These are phyloP conservation scores for Fistularia commersonii DNA, from an alignment of 2,797 vertebrate species.

Conservation along the genomic window DNA sequence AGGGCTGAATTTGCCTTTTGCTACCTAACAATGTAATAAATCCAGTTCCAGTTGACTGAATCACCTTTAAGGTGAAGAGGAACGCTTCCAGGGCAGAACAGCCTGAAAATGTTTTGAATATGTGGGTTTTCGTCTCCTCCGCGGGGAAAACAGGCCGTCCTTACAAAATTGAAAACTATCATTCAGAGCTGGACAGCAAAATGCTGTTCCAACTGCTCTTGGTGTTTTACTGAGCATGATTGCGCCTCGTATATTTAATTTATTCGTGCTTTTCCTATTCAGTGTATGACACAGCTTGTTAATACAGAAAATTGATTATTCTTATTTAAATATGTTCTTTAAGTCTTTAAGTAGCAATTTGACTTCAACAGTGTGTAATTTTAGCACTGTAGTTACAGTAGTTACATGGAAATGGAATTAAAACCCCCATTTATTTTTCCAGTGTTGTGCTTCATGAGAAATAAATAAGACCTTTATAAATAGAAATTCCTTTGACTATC, in stretches of 20 bases:
- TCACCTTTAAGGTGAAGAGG: conserved; percentile 9
- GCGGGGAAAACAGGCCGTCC: too few species aligned
- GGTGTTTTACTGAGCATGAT: conserved; percentile 7
- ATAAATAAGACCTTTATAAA: too few species aligned
- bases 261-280: conserved; percentile 6
- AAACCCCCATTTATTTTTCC: too few species aligned
- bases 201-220: conserved; percentile 4
- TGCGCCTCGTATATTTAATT: conserved; percentile 2
- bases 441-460: too few species aligned
- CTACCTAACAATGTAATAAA: not conserved
- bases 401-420: too few species aligned
- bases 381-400: too few species aligned
- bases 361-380: too few species aligned
- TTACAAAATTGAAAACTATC: conserved; percentile 16
- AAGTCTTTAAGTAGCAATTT: too few species aligned
- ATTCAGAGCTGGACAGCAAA: conserved; percentile 17
- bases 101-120: conserved; percentile 24
- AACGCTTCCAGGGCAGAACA: conserved; percentile 7
- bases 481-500: too few species aligned
- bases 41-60: conserved; percentile 11
- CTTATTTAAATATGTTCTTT: too few species aligned
- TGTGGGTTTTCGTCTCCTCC: conserved; percentile 24
- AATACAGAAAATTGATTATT: too few species aligned
- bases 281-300: too few species aligned
- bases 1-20: not conserved